Evolutionary conservation across 2,888 invertebrate genomes (phyloP).

Genomic region (Embidobia sp.): DNA sequence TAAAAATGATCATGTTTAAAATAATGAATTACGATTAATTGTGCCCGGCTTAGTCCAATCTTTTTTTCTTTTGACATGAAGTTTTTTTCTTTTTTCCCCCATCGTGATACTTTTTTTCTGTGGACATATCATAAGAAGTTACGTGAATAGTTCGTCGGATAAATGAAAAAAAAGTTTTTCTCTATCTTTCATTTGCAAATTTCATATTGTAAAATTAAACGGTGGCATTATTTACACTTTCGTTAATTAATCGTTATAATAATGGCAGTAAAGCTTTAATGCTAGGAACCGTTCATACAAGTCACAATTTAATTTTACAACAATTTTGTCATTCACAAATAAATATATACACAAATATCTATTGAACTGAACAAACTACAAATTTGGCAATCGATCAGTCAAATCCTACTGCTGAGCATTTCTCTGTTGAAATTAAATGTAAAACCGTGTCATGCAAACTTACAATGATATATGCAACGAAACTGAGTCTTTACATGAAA

Average conservation of each 20-base stretch:
- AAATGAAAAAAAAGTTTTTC: conserved; percentile 17
- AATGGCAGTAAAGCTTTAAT: too few species aligned
- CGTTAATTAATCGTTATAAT: too few species aligned
- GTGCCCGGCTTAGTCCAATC: conserved; percentile 81
- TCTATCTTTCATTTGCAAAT: conserved; percentile 1
- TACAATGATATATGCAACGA: conserved; percentile 11
- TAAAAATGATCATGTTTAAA: conserved; percentile 68
- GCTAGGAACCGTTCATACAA: not conserved
- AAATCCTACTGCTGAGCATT: conserved; percentile 42
- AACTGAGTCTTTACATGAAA: too few species aligned
- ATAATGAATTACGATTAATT: conserved; percentile 79
- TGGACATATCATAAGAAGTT: conserved; percentile 81
- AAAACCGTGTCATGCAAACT: conserved; percentile 28
- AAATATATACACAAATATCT: too few species aligned
- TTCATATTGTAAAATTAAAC: conserved; percentile 50
- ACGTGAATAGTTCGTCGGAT: conserved; percentile 56
- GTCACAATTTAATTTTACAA: conserved; percentile 45
- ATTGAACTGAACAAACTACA: conserved; percentile 12
- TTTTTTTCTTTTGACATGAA: conserved; percentile 79
- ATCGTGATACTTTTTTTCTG: conserved; percentile 81
- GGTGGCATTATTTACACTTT: too few species aligned
- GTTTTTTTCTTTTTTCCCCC: conserved; percentile 79
- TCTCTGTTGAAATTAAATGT: conserved; percentile 5
- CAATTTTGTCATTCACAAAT: not conserved
- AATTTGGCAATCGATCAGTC: conserved; percentile 33